Percentiles rank a stretch among this genome's conserved stretches.
Evolutionary conservation across 2,888 invertebrate species (phyloP).

Genomic region (Tetranychus truncatus): DNA sequence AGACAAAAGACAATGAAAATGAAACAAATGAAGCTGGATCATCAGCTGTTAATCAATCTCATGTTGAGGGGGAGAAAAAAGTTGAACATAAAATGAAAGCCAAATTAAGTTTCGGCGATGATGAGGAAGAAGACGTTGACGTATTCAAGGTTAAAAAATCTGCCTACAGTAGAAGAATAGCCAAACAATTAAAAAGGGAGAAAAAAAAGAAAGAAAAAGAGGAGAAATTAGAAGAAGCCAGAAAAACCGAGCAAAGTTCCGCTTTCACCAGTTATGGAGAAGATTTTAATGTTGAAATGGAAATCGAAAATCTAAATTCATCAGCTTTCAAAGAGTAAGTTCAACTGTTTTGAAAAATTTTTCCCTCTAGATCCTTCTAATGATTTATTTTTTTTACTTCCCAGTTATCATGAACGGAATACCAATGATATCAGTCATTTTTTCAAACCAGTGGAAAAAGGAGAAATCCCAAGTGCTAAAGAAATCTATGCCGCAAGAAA

Average conservation of each 20-base stretch:
- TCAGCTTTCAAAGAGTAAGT: background rate
- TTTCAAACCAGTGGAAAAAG: constrained; percentile 31
- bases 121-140: constrained; percentile 38
- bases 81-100: constrained; percentile 6
- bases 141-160: constrained; percentile 90
- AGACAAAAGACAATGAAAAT: background rate
- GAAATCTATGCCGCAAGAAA: constrained; percentile 94
- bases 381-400: background rate
- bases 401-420: too few relatives aligned
- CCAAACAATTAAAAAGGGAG: constrained; percentile 30
- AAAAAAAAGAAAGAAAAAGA: constrained; percentile 28
- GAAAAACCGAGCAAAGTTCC: constrained; percentile 29
- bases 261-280: constrained; percentile 9
- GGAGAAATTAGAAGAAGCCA: background rate
- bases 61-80: constrained; percentile 13
- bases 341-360: background rate
- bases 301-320: background rate
- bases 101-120: constrained; percentile 50
- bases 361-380: background rate
- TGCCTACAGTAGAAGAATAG: constrained; percentile 56
- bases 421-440: background rate
- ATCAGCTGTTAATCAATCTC: background rate
- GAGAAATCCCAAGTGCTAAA: constrained; percentile 87
- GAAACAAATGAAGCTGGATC: background rate
- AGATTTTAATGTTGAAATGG: background rate